Percentiles rank a stretch among this genome's conserved stretches.
Conservation (phyloP, 2,113 vertebrate species). For the Gambusia holbrooki region DNA sequence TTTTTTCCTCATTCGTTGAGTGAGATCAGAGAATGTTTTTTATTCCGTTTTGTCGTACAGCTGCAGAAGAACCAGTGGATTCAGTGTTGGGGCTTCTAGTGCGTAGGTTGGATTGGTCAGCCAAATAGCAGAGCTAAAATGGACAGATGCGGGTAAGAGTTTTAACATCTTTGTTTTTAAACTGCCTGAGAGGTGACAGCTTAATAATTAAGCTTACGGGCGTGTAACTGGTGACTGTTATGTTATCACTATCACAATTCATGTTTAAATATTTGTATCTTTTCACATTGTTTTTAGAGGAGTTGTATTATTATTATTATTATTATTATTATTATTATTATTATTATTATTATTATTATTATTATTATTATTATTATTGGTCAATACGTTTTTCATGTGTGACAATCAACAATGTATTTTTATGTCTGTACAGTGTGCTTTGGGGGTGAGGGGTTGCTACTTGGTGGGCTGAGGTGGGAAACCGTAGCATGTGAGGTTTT, state of each 20-base stretch:
- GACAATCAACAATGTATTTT: constrained; percentile 27
- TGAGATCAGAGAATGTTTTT: constrained; percentile 67
- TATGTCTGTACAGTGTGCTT: constrained; percentile 11
- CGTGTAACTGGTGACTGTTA: constrained; percentile 47
- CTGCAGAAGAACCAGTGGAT: constrained; percentile 57
- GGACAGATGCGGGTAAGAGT: constrained; percentile 86
- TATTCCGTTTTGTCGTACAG: constrained; percentile 56
- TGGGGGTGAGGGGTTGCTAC: not conserved
- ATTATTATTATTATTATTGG: not conserved
- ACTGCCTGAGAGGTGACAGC: constrained; percentile 46
- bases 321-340: not conserved
- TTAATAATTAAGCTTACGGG: constrained; percentile 63
- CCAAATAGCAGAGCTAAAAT: constrained; percentile 75
- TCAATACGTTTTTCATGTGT: constrained; percentile 36
- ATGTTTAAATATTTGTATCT: not conserved
- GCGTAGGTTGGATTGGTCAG: constrained; percentile 54
- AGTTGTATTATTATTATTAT: constrained; percentile 8
- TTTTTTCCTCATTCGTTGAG: constrained; percentile 50
- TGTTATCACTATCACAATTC: not conserved
- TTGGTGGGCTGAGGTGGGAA: constrained; percentile 48
- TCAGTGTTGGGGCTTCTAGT: constrained; percentile 49
- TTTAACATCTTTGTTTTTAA: constrained; percentile 64
- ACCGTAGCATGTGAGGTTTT: constrained; percentile 71
- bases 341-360: constrained; percentile 3
- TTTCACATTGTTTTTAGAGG: not conserved